These are phyloP conservation scores for Hypomecis punctinalis DNA, from an alignment of 2,888 invertebrate species.

Conservation along the genomic window DNA sequence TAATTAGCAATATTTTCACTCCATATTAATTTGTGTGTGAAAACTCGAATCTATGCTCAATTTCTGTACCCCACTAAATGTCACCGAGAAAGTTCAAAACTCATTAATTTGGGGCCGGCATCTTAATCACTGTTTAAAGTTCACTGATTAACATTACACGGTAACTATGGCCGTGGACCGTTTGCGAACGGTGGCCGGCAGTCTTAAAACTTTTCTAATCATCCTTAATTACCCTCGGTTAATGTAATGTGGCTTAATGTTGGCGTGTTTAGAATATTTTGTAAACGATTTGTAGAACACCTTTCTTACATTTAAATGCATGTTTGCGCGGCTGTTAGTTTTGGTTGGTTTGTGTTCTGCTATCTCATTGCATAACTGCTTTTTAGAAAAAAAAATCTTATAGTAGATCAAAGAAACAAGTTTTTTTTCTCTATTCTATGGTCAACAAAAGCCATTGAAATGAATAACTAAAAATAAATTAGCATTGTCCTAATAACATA, in stretches of 20 bases:
- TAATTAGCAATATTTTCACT: background rate
- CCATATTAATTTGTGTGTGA: background rate
- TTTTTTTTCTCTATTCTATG: no score
- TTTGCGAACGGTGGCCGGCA: constrained; percentile 38
- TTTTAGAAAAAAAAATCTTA: background rate
- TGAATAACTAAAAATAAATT: no score
- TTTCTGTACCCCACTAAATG: constrained; percentile 55
- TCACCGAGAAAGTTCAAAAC: constrained; percentile 64
- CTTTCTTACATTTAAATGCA: constrained; percentile 26
- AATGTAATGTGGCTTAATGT: constrained; percentile 49
- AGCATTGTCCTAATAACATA: no score
- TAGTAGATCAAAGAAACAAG: no score
- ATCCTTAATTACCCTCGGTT: constrained; percentile 65
- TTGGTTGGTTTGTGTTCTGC: constrained; percentile 1
- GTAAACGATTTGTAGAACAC: constrained; percentile 30
- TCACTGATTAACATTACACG: constrained; percentile 67
- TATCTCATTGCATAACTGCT: background rate
- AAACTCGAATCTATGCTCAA: constrained; percentile 41
- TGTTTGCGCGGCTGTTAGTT: constrained; percentile 18
- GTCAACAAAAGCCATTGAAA: no score
- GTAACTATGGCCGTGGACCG: constrained; percentile 44
- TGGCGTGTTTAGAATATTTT: constrained; percentile 48
- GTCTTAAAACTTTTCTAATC: constrained; percentile 77
- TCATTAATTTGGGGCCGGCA: constrained; percentile 67
- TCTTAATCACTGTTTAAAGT: constrained; percentile 72